Base-by-base conservation (phyloP, 2,797 vertebrate genomes). In the Nannoperca obscura region DNA sequence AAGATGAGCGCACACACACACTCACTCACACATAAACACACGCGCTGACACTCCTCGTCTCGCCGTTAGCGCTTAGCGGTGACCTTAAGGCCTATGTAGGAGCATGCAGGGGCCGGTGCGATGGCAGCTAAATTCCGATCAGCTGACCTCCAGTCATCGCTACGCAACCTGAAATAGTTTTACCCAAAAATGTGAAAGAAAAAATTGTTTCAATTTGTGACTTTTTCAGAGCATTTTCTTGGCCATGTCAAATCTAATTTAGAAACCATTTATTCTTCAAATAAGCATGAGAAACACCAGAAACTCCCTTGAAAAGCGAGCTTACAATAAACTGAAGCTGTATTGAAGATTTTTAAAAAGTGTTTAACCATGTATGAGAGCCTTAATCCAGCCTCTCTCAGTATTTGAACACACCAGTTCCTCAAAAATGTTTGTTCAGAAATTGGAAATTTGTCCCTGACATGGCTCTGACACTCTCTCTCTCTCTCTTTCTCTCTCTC, bases 21-120 rank as follows among this genome's bases (percentile, higher is more conserved):
- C 30, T 32, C 27, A 53, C 52, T 34, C 22, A 27, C 10, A 20
- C 13, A 42, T 12, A 42, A 17, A 55, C 34, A 63, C 30, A 60
- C 46, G 14, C 36, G 30, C 55, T 1, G 47, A 61, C 55, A 13
- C 47, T 13, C 40, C 24, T 46, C n/a, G 27, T 40, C 44, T 44
- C 2, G 0, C 36, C 38, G 46, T 65, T 14, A 67, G 44, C 0
- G 5, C 53, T 74, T 4, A 52, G 71, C n/a, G 2, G 14, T 54
- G 65, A 84, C 71, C 81, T 83, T 59, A 61, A 50, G 76, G 75
- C 62, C 46, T 13, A 49, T 22, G 34, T 42, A 65, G 0, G 71
- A 80, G 72, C 47, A 27, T 12, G 42, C 19, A 53, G 54, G n/a
- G 30, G 30, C 32, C 46, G 22, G 19, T 32, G 36, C 38, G 40